phyloP scores from a whole-genome alignment of 2,113 vertebrate genomes.

The Dryoscopus gambensis region DNA sequence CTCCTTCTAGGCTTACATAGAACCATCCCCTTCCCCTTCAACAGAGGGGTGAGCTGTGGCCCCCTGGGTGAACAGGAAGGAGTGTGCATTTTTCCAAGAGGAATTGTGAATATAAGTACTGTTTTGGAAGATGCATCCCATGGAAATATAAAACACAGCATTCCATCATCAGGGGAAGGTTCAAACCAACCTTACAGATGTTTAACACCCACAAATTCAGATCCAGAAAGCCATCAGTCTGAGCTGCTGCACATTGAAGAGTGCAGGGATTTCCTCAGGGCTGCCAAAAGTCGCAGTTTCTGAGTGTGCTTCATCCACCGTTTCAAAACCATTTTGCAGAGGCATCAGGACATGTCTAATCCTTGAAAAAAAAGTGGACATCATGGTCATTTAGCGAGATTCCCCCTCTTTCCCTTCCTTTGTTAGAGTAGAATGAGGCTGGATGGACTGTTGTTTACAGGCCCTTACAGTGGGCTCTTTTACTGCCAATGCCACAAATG shows the following conservation, averaged over 20 bases:
- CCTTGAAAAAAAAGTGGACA: background rate
- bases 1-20: background rate
- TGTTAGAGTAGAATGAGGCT: background rate
- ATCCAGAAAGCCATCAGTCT: background rate
- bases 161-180: background rate
- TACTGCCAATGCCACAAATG: constrained; percentile 40
- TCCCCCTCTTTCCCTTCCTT: background rate
- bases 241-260: accelerated
- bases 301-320: accelerated
- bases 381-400: background rate
- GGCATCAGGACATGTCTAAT: background rate
- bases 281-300: background rate
- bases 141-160: background rate
- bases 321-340: background rate
- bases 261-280: background rate
- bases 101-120: accelerated
- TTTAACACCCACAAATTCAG: background rate
- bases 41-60: background rate
- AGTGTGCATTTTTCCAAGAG: background rate
- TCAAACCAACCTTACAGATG: background rate
- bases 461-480: constrained; percentile 22
- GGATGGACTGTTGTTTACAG: constrained; percentile 39
- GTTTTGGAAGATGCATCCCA: background rate
- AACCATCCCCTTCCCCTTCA: background rate
- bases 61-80: background rate